Conservation (phyloP, 2,113 vertebrate species). For the Halichoerus grypus region DNA sequence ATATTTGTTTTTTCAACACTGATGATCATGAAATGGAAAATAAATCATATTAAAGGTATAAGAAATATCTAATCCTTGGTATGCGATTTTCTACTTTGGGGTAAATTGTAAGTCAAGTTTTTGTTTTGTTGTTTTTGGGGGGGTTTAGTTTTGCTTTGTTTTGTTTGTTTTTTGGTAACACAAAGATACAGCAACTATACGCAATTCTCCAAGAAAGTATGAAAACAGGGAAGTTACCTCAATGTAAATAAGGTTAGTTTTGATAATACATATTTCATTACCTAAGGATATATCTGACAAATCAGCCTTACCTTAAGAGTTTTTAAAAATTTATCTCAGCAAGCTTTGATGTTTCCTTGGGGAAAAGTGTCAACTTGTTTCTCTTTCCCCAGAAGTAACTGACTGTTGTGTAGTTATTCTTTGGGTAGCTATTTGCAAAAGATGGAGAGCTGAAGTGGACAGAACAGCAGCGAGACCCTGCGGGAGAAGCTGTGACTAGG, state of each 20-base stretch:
- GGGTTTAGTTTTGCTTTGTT: background rate
- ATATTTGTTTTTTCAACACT: background rate
- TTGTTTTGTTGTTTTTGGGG: background rate
- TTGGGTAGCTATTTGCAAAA: background rate
- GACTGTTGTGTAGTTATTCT: background rate
- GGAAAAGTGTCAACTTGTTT: background rate
- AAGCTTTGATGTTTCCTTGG: background rate
- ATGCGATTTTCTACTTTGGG: background rate
- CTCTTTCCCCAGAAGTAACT: background rate
- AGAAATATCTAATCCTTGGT: background rate
- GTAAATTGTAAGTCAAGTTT: background rate
- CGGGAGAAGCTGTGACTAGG: background rate
- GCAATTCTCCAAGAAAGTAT: background rate
- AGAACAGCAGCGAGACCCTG: accelerated
- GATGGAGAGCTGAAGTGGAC: background rate
- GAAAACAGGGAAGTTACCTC: background rate
- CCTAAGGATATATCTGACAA: background rate
- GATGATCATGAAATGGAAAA: background rate
- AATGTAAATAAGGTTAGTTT: background rate
- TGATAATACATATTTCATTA: background rate
- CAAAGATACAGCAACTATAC: background rate
- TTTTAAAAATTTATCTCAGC: background rate
- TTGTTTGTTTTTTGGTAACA: background rate
- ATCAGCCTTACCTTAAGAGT: background rate
- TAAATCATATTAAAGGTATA: background rate